Conservation (phyloP, 35 echinoderm and acorn worm species). For the Apostichopus californicus region DNA sequence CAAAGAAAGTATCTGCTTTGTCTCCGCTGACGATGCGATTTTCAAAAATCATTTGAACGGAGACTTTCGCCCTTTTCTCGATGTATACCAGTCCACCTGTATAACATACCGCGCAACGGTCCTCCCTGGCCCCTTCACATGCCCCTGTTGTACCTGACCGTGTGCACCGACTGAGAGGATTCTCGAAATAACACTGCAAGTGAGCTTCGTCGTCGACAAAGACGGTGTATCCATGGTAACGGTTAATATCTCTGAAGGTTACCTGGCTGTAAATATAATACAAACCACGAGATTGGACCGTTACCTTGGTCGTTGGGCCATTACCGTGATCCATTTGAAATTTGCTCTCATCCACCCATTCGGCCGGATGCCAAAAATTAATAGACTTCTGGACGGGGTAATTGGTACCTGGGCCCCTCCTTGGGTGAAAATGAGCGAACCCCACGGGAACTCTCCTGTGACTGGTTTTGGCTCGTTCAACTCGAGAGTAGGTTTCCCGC, state of each 20-base stretch:
- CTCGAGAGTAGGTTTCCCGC: not conserved
- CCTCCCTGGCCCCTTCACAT: conserved; percentile 6
- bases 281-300: not conserved
- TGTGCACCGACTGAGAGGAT: conserved; percentile 16
- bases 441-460: not conserved
- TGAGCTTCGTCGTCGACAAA: conserved; percentile 29
- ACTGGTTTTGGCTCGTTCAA: not conserved
- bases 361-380: conserved; percentile 26
- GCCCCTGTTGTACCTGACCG: not conserved
- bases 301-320: conserved; percentile 6
- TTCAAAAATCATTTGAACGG: conserved; percentile 45
- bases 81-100: too few species aligned
- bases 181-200: conserved; percentile 42
- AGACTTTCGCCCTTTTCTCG: conserved; percentile 17
- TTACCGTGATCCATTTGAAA: not conserved
- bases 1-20: conserved; percentile 46
- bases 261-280: conserved; percentile 55
- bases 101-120: too few species aligned
- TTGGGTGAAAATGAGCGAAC: conserved; percentile 38
- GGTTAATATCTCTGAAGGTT: conserved; percentile 43
- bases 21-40: conserved; percentile 30
- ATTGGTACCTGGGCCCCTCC: conserved; percentile 11
- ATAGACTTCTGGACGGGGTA: not conserved
- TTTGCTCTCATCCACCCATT: conserved; percentile 31
- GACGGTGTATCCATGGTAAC: conserved; percentile 41